Evolutionary conservation across 2,888 invertebrate genomes (phyloP).

Genomic region (Ochlodes sylvanus): DNA sequence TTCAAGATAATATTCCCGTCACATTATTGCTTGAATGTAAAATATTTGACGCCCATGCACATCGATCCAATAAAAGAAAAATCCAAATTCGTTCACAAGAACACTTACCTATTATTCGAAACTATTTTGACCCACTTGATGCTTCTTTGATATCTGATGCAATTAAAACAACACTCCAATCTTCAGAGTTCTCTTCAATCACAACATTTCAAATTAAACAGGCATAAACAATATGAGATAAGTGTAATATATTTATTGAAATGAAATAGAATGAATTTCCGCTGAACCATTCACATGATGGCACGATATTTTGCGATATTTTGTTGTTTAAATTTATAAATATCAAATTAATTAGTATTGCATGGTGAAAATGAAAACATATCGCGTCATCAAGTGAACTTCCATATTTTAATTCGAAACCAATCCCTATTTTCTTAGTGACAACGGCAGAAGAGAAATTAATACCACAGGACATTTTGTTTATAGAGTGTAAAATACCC

Average conservation of each 20-base stretch:
- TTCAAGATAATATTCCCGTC: slow-evolving; percentile 1
- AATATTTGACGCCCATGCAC: slow-evolving; percentile 44
- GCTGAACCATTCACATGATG: slow-evolving; percentile 4
- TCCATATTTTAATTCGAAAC: slow-evolving; percentile 5
- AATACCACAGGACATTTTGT: background rate
- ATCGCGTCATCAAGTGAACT: background rate
- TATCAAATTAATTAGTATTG: no score
- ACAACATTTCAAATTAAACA: slow-evolving; percentile 15
- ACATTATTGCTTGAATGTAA: slow-evolving; percentile 12
- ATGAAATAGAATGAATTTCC: slow-evolving; percentile 1
- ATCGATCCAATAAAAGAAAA: slow-evolving; percentile 43
- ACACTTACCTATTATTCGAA: slow-evolving; percentile 46
- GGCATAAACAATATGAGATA: slow-evolving; percentile 5
- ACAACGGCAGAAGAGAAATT: slow-evolving; percentile 7
- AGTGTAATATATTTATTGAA: slow-evolving; percentile 8
- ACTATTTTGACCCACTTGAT: slow-evolving; percentile 27
- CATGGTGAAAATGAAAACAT: background rate
- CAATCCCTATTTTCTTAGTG: background rate
- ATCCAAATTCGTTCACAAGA: slow-evolving; percentile 44
- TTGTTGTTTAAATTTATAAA: no score
- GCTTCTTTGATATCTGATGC: slow-evolving; percentile 22
- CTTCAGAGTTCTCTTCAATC: slow-evolving; percentile 18
- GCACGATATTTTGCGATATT: background rate
- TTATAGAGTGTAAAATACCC: background rate
- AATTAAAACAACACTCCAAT: slow-evolving; percentile 18